Percentiles rank a stretch among this genome's conserved stretches.
phyloP scores from a whole-genome alignment of 1,140 invertebrate species.

The Drosophila littoralis region DNA sequence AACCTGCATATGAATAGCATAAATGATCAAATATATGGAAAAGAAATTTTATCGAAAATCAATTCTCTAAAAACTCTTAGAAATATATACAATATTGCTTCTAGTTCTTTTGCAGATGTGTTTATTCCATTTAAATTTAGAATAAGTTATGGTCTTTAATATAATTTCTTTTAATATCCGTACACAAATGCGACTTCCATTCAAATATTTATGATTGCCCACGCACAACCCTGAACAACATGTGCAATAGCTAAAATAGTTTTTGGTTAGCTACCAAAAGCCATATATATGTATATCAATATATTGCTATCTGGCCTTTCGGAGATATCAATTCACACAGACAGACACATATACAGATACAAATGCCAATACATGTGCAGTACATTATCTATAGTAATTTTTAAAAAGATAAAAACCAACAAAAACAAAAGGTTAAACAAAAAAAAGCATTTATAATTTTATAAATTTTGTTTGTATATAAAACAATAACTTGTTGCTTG shows the following conservation, averaged over 20 bases:
- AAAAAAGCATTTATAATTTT: constrained; percentile 44
- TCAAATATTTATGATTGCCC: constrained; percentile 10
- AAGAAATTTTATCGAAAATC: too few relatives aligned
- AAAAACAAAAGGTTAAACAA: constrained; percentile 28
- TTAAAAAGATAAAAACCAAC: constrained; percentile 49
- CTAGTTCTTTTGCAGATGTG: neutral
- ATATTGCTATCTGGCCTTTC: constrained; percentile 53
- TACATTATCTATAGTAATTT: constrained; percentile 60
- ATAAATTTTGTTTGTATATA: constrained; percentile 12
- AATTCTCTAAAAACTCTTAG: too few relatives aligned
- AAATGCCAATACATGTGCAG: constrained; percentile 38
- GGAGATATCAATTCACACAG: constrained; percentile 21
- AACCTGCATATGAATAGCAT: too few relatives aligned
- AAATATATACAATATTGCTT: too few relatives aligned
- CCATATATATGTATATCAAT: constrained; percentile 10
- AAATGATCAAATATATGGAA: too few relatives aligned
- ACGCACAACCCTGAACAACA: constrained; percentile 7
- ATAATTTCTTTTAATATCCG: neutral
- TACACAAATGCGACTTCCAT: neutral
- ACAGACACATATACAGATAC: constrained; percentile 12
- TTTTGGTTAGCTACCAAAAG: constrained; percentile 19
- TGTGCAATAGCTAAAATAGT: constrained; percentile 15
- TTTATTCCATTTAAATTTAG: neutral
- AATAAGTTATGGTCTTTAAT: neutral
- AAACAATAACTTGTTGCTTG: constrained; percentile 23